Percentiles rank a stretch among this genome's conserved stretches.
These are phyloP conservation scores for Saccostrea glomerata DNA, from an alignment of 1,140 invertebrate species.

Conservation along the genomic window DNA sequence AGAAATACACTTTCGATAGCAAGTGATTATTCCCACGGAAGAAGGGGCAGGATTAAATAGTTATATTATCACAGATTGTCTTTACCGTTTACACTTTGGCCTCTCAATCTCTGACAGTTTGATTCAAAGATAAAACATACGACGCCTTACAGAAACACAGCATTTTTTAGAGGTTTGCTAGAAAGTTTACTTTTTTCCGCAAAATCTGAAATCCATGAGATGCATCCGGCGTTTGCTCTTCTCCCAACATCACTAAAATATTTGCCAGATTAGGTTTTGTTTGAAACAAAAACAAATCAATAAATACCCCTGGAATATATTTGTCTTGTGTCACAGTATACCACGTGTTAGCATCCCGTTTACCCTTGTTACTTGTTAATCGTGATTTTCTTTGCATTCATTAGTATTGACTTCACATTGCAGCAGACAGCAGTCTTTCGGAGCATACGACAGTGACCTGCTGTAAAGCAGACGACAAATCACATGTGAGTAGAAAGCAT, in stretches of 20 bases:
- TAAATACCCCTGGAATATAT: neutral
- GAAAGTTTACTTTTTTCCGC: neutral
- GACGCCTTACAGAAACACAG: neutral
- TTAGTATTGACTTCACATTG: slow-evolving; percentile 19
- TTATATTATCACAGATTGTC: slow-evolving; percentile 1
- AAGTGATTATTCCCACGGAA: neutral
- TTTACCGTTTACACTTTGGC: neutral
- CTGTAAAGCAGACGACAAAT: neutral
- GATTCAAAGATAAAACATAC: neutral
- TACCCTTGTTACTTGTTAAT: neutral
- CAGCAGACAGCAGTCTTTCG: slow-evolving; percentile 17
- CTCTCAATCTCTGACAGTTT: neutral
- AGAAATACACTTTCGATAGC: neutral
- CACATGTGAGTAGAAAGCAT: slow-evolving; percentile 1
- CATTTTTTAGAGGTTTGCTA: neutral
- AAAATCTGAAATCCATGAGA: neutral
- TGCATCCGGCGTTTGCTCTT: neutral
- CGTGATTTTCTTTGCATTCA: slow-evolving; percentile 6
- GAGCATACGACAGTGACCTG: slow-evolving; percentile 27
- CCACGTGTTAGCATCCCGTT: slow-evolving; percentile 18
- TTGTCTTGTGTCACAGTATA: slow-evolving; percentile 10
- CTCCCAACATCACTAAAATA: neutral
- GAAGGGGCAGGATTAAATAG: neutral
- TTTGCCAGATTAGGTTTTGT: slow-evolving; percentile 4
- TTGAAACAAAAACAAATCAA: slow-evolving; percentile 23